Evolutionary conservation across 2,888 invertebrate genomes (phyloP).

Genomic region (Lasioglossum lativentre): DNA sequence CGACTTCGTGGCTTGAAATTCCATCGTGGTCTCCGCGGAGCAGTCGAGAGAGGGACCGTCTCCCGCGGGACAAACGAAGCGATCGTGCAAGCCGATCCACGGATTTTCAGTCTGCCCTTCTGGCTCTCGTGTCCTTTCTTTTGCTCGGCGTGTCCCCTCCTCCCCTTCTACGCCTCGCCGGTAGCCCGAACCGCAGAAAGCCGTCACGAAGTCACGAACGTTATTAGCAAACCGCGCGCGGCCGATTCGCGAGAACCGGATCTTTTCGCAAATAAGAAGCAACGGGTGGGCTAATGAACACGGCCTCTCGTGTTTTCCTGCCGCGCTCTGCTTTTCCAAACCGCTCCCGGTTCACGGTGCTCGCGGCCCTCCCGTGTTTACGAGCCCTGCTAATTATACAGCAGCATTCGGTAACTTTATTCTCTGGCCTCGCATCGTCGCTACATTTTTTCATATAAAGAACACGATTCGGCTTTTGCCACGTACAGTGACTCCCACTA

Average conservation of each 20-base stretch:
- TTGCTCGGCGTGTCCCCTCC: background rate
- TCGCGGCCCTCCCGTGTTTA: background rate
- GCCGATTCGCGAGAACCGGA: slow-evolving; percentile 53
- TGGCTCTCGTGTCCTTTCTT: slow-evolving; percentile 13
- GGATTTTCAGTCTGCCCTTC: slow-evolving; percentile 49
- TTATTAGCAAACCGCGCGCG: slow-evolving; percentile 65
- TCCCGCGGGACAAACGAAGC: slow-evolving; percentile 37
- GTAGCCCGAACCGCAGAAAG: slow-evolving; percentile 36
- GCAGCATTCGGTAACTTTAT: background rate
- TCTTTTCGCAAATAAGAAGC: slow-evolving; percentile 44
- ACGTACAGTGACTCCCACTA: too few species aligned
- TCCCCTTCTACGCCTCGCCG: background rate
- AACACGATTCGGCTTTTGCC: background rate
- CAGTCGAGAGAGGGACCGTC: background rate
- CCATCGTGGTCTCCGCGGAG: slow-evolving; percentile 36
- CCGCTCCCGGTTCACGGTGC: background rate
- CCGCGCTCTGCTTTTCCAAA: background rate
- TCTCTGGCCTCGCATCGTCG: background rate
- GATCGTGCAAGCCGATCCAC: slow-evolving; percentile 57
- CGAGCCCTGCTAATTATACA: background rate
- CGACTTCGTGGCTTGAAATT: slow-evolving; percentile 61
- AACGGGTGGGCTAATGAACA: slow-evolving; percentile 24
- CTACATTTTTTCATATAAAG: background rate
- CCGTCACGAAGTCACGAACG: slow-evolving; percentile 72
- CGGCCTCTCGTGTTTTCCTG: slow-evolving; percentile 22